These are phyloP conservation scores for Zoanthus solanderi DNA, from an alignment of 92 coral and sea anemone genomes.

Conservation along the genomic window DNA sequence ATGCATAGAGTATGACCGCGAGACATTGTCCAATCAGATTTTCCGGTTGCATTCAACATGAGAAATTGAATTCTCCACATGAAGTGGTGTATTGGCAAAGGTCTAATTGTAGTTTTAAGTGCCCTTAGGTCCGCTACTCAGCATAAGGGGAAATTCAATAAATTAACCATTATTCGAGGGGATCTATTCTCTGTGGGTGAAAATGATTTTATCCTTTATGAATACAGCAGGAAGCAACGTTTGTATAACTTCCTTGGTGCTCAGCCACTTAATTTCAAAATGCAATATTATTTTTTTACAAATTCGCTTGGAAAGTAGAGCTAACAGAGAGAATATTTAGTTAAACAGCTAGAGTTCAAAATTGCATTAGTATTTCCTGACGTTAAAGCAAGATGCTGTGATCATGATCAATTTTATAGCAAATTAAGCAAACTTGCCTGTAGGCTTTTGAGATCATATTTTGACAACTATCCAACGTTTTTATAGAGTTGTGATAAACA, in stretches of 20 bases:
- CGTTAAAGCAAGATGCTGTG: no score
- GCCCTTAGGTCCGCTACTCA: conserved; percentile 10
- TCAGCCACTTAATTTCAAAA: background rate
- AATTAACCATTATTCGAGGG: conserved; percentile 18
- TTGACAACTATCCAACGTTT: background rate
- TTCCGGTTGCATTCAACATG: background rate
- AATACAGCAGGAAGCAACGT: background rate
- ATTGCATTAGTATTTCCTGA: no score
- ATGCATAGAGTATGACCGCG: conserved; percentile 2
- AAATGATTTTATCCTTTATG: conserved; percentile 6
- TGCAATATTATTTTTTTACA: background rate
- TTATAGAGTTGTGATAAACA: background rate
- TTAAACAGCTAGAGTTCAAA: no score
- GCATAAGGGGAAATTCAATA: conserved; percentile 20
- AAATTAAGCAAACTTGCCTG: no score
- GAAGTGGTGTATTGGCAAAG: background rate
- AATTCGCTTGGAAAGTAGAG: no score
- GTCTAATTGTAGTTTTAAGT: background rate
- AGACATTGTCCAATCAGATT: conserved; percentile 21
- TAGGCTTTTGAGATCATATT: background rate
- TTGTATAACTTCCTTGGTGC: background rate
- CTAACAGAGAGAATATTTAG: no score
- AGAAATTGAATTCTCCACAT: conserved; percentile 4
- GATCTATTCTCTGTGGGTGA: conserved; percentile 13
- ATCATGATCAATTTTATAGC: no score